phyloP scores from a whole-genome alignment of 1,140 invertebrate species.

The Neotoxoptera formosana region DNA sequence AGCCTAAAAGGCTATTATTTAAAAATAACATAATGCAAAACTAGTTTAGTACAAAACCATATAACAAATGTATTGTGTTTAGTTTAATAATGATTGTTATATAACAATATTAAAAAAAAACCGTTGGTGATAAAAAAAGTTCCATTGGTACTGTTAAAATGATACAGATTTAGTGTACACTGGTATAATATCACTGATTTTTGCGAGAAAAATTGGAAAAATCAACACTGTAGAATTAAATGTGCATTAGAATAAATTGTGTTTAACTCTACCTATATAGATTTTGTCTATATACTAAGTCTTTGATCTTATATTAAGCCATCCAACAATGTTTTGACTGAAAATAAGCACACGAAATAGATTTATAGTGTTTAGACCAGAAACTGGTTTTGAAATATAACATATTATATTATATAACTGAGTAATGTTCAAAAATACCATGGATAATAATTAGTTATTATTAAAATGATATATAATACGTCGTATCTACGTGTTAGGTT shows the following conservation, averaged over 20 bases:
- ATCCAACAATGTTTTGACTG: not conserved
- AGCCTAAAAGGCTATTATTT: not conserved
- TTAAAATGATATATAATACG: not conserved
- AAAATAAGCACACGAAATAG: not conserved
- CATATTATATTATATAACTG: not conserved
- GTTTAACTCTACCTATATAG: not conserved
- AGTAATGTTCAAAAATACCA: not conserved
- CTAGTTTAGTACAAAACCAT: not conserved
- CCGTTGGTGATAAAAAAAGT: not conserved
- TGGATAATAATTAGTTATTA: not conserved
- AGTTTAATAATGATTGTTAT: not conserved
- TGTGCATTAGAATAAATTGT: not conserved
- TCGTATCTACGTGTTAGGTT: not conserved
- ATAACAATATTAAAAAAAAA: not conserved
- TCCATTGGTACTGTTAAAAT: not conserved
- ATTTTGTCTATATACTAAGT: too few relatives aligned
- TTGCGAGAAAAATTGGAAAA: not conserved
- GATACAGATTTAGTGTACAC: not conserved
- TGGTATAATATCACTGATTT: not conserved
- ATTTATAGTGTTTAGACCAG: too few relatives aligned
- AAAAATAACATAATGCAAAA: not conserved
- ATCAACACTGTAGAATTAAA: not conserved
- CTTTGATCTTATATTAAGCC: not conserved
- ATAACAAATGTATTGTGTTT: not conserved
- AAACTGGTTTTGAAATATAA: not conserved